Evolutionary conservation across 2,797 vertebrate genomes (phyloP).

Genomic region (Lacerta agilis): DNA sequence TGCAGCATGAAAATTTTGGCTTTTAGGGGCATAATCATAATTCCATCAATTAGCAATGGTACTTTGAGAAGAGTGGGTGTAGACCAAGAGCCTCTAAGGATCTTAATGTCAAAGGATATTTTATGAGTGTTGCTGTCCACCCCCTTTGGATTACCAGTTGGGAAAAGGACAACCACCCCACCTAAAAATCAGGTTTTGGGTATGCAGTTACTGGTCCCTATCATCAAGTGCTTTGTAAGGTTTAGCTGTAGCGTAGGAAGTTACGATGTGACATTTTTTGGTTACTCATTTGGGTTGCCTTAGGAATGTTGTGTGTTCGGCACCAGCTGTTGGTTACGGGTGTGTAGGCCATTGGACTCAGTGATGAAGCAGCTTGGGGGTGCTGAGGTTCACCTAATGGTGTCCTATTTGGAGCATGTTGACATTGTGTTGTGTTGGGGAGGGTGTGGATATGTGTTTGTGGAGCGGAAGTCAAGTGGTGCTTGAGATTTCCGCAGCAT

Average conservation of each 20-base stretch:
- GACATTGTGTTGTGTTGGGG: not conserved
- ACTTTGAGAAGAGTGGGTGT: not conserved
- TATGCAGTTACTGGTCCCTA: too few species aligned
- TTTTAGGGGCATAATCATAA: not conserved
- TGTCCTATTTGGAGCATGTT: not conserved
- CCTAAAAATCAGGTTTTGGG: not conserved
- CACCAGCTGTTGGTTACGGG: not conserved
- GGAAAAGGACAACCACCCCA: accelerated
- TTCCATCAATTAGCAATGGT: too few species aligned
- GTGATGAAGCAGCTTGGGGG: not conserved
- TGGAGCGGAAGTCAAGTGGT: too few species aligned
- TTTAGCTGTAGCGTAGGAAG: not conserved
- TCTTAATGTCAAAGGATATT: not conserved
- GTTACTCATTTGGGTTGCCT: not conserved
- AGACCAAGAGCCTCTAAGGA: not conserved
- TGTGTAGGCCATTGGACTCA: not conserved
- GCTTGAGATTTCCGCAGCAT: not conserved
- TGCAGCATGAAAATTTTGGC: not conserved
- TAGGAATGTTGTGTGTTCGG: not conserved
- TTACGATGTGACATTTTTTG: not conserved
- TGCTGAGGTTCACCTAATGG: not conserved
- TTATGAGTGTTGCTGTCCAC: not conserved
- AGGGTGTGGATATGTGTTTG: not conserved
- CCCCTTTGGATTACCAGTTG: not conserved
- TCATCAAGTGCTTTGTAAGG: not conserved